phyloP scores from a whole-genome alignment of 2,888 invertebrate genomes.

The Plebejus anna region DNA sequence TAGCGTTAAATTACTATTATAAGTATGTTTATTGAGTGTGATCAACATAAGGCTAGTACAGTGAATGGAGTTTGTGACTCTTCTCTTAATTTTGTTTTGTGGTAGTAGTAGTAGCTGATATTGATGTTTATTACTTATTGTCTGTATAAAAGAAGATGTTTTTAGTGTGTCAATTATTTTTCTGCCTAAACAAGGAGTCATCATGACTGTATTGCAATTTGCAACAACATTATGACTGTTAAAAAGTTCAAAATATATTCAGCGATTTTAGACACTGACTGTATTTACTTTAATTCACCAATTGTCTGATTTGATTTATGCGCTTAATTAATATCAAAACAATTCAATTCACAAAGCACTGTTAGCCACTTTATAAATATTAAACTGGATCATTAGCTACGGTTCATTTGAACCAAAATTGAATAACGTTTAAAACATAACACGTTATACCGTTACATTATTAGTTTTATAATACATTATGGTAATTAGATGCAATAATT shows the following conservation, averaged over 20 bases:
- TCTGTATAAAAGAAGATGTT: too few species aligned
- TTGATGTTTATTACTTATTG: too few species aligned
- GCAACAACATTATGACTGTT: not conserved
- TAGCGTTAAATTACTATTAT: not conserved
- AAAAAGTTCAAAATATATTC: not conserved
- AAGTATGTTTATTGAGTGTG: not conserved
- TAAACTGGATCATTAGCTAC: constrained; percentile 5
- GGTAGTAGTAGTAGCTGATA: too few species aligned
- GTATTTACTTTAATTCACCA: not conserved
- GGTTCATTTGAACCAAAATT: constrained; percentile 22
- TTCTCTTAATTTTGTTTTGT: too few species aligned
- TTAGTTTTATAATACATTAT: constrained; percentile 16
- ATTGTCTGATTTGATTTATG: constrained; percentile 13
- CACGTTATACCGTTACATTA: constrained; percentile 5
- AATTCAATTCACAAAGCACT: constrained; percentile 1
- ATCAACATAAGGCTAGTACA: not conserved
- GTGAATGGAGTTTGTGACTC: too few species aligned
- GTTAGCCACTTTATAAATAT: constrained; percentile 24
- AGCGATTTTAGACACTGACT: not conserved
- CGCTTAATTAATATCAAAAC: not conserved
- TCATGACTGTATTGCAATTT: not conserved
- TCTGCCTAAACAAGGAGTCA: too few species aligned
- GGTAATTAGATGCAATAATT: not conserved
- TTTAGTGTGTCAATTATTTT: too few species aligned
- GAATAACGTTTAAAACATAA: constrained; percentile 12